These are phyloP conservation scores for Bradypus variegatus DNA, from an alignment of 2,797 vertebrate genomes.

Conservation along the genomic window DNA sequence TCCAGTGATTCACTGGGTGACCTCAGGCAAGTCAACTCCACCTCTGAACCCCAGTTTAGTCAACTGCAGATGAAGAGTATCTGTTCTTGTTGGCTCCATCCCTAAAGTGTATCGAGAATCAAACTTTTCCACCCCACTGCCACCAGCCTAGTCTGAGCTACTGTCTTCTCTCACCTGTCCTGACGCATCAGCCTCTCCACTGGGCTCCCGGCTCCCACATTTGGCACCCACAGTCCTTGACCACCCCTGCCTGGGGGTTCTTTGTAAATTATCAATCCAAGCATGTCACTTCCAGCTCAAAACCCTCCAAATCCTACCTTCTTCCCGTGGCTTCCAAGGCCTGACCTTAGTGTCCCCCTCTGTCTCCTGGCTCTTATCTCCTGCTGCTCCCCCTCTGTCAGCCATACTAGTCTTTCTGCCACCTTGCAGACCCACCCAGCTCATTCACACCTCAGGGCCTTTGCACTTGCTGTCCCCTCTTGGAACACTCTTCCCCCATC, in stretches of 20 bases:
- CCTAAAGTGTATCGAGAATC: not conserved
- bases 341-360: not conserved
- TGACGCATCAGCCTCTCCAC: not conserved
- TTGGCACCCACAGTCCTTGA: accelerated
- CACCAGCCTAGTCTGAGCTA: not conserved
- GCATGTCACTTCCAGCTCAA: not conserved
- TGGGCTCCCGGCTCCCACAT: not conserved
- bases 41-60: not conserved
- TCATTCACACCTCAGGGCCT: not conserved
- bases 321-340: not conserved
- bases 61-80: not conserved
- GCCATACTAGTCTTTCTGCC: not conserved
- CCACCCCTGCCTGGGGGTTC: not conserved
- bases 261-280: not conserved
- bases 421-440: too few relatives aligned
- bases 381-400: accelerated
- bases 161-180: not conserved
- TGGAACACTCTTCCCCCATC: not conserved
- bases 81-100: not conserved
- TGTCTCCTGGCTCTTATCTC: not conserved
- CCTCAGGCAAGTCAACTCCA: too few relatives aligned
- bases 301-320: not conserved
- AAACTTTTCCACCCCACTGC: not conserved
- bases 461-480: not conserved
- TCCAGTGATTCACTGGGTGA: not conserved